These are phyloP conservation scores for Catalaphyllia jardinei DNA, from an alignment of 64 coral and sea anemone species.

Conservation along the genomic window DNA sequence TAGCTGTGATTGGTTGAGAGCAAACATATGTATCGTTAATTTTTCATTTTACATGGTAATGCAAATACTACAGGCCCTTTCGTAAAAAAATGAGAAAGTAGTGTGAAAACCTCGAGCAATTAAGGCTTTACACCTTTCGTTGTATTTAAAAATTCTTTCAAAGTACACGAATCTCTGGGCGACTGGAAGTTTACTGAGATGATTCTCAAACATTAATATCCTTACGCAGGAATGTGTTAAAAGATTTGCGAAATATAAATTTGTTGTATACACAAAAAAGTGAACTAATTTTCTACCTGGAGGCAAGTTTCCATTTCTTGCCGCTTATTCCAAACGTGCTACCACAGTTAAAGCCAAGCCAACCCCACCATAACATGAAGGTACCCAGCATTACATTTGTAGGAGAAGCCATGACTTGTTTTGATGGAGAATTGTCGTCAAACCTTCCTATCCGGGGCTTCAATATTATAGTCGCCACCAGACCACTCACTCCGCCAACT, in stretches of 20 bases:
- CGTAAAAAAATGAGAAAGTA: too few relatives aligned
- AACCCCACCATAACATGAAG: slow-evolving; percentile 94
- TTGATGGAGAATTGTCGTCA: slow-evolving; percentile 1
- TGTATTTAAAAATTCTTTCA: too few relatives aligned
- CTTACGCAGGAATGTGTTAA: not conserved
- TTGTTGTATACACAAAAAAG: too few relatives aligned
- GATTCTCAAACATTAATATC: not conserved
- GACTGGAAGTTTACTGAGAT: not conserved
- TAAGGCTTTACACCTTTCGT: too few relatives aligned
- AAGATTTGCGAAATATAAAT: too few relatives aligned
- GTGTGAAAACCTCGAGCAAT: too few relatives aligned
- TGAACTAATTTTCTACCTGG: slow-evolving; percentile 12
- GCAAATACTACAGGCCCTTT: too few relatives aligned
- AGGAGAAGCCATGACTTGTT: slow-evolving; percentile 65
- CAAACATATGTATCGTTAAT: too few relatives aligned
- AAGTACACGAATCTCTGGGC: too few relatives aligned
- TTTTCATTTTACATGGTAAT: too few relatives aligned
- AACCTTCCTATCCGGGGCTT: slow-evolving; percentile 67
- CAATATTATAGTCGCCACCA: slow-evolving; percentile 71
- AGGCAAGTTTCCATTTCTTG: slow-evolving; percentile 54
- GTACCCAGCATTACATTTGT: slow-evolving; percentile 87
- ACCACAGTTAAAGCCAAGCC: slow-evolving; percentile 88
- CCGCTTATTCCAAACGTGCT: slow-evolving; percentile 89
- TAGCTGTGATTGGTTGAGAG: too few relatives aligned
- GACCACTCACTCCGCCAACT: slow-evolving; percentile 54